Evolutionary conservation across 2,888 invertebrate species (phyloP), one percentile per base, ranked within the genome.

Genomic region (Euplagia quadripunctaria): DNA sequence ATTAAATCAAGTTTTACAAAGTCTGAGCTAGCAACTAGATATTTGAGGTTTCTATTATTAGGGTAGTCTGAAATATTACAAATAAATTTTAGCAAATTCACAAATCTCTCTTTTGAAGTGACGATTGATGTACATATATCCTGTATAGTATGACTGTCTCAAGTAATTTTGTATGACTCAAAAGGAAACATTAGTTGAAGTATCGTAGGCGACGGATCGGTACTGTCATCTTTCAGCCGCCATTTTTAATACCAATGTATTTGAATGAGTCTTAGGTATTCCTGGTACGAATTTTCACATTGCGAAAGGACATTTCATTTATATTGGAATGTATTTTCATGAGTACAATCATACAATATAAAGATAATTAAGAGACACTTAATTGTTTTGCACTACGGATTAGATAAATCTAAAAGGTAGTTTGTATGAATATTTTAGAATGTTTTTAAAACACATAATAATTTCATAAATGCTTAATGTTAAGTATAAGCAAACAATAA

Each of bases 161-260:
- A 49, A n/a, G 73, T 55, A 69, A 64, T 73, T 58, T 61, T 41
- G 46, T 41, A 42, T 73, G 73, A 73, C 43, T 73, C 73, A 73
- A 58, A 41, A 69, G 73, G 69, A 67, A 70, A 52, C 61, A 67
- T 63, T 70, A 67, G 20, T 70, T 70, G 63, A 42, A 66, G 66
- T 52, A 66, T 70, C 66, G 66, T 70, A 66, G 70, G 70, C 61
- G 61, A 68, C 52, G 43, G 20, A 73, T 73, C 42, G n/a, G 68
- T 46, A 51, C 41, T 61, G 49, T 43, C 51, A 43, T 51, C 9
- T 68, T n/a, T 31, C 65, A 55, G 42, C 4, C 43, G 12, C 31
- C 52, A 64, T 64, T 16, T 46, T 70, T n/a, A 9, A 65, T 46
- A 31, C 14, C 20, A 46, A 20, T 20, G 52, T 17, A 17, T 63